These are phyloP conservation scores for Grammomys surdaster DNA, from an alignment of 2,113 vertebrate species.

Conservation along the genomic window DNA sequence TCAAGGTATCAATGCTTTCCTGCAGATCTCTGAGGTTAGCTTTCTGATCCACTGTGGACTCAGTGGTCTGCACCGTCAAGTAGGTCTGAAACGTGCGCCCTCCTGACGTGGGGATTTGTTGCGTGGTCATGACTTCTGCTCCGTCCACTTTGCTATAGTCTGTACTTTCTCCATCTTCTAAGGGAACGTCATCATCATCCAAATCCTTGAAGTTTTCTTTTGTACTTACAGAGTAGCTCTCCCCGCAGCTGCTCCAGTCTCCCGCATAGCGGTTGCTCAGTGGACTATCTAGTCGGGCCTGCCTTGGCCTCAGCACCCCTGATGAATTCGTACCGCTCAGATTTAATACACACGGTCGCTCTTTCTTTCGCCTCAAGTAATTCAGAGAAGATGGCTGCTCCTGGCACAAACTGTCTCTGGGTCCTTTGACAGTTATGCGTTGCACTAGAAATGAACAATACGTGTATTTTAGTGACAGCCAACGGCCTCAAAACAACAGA, in stretches of 20 bases:
- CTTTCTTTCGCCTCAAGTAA: constrained; percentile 92
- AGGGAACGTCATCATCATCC: constrained; percentile 94
- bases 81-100: constrained; percentile 92
- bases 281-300: constrained; percentile 94
- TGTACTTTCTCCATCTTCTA: constrained; percentile 87
- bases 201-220: constrained; percentile 87
- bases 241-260: constrained; percentile 96
- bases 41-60: constrained; percentile 89
- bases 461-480: constrained; percentile 63
- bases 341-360: constrained; percentile 94
- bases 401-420: constrained; percentile 73
- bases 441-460: constrained; percentile 88
- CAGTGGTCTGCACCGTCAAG: constrained; percentile 93
- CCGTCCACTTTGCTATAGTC: constrained; percentile 82
- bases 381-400: constrained; percentile 81
- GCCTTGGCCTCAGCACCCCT: constrained; percentile 91
- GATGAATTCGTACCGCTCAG: constrained; percentile 87
- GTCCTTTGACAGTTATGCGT: constrained; percentile 84
- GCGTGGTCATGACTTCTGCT: constrained; percentile 68
- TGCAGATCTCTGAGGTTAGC: constrained; percentile 97
- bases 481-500: constrained; percentile 35
- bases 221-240: constrained; percentile 89
- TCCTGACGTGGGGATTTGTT: constrained; percentile 76
- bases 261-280: constrained; percentile 98
- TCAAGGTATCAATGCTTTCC: constrained; percentile 97